Evolutionary conservation across 2,888 invertebrate species (phyloP).

Genomic region (Abrostola tripartita): DNA sequence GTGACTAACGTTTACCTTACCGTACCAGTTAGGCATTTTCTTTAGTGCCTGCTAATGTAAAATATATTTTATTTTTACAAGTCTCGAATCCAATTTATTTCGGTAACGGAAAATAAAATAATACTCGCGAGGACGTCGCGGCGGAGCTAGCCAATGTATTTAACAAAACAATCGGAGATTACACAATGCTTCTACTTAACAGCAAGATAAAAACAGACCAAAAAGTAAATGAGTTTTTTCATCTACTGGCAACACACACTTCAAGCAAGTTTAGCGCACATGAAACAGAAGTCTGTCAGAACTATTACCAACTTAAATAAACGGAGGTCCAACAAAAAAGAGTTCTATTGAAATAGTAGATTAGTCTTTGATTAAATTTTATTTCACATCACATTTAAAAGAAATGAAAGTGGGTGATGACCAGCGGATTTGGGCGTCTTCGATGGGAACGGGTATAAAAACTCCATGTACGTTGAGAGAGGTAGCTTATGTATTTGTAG

Average conservation of each 20-base stretch:
- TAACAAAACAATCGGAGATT: neutral
- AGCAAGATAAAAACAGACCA: neutral
- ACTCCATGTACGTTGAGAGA: constrained; percentile 67
- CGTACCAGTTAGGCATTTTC: no score
- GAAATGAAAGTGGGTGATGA: constrained; percentile 72
- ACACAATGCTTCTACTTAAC: neutral
- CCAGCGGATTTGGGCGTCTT: constrained; percentile 75
- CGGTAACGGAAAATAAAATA: neutral
- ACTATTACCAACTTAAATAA: constrained; percentile 57
- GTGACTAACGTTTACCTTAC: no score
- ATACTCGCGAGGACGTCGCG: neutral
- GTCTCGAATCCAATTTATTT: neutral
- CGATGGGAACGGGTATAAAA: constrained; percentile 66
- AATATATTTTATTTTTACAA: neutral
- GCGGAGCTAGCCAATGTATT: neutral
- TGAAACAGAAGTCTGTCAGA: constrained; percentile 46
- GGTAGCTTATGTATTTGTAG: constrained; percentile 60
- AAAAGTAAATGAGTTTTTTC: constrained; percentile 45
- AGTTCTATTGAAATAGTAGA: constrained; percentile 81
- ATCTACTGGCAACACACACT: constrained; percentile 19
- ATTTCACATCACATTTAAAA: constrained; percentile 66
- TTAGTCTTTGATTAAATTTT: constrained; percentile 85
- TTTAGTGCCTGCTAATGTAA: neutral
- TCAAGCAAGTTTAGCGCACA: neutral
- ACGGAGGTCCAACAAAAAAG: constrained; percentile 61